Percentiles rank a stretch among this genome's conserved stretches.
These are phyloP conservation scores for Vimba vimba DNA, from an alignment of 2,113 vertebrate genomes.

Conservation along the genomic window DNA sequence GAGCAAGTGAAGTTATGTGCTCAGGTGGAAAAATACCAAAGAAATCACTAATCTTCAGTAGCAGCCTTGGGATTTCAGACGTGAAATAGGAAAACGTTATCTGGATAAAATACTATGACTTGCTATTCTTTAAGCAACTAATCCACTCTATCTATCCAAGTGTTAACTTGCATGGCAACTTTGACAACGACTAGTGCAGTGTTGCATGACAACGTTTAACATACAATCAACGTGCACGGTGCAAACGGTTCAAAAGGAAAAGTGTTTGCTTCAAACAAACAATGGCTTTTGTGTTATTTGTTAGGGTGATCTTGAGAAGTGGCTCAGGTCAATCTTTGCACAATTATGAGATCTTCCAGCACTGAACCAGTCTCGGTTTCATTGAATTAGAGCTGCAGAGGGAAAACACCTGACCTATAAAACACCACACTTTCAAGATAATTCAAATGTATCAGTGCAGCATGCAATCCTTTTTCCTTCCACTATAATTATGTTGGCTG, in stretches of 20 bases:
- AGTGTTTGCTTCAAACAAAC: not conserved
- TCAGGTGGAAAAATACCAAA: slow-evolving; percentile 27
- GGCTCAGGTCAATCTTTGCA: slow-evolving; percentile 18
- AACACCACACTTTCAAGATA: slow-evolving; percentile 29
- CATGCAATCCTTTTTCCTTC: slow-evolving; percentile 15
- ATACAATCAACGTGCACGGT: not conserved
- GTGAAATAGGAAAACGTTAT: slow-evolving; percentile 51
- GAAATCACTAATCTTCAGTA: slow-evolving; percentile 47
- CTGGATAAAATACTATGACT: slow-evolving; percentile 33
- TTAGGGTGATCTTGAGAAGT: slow-evolving; percentile 7
- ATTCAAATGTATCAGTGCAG: slow-evolving; percentile 29
- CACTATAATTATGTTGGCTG: slow-evolving; percentile 28
- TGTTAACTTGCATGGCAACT: slow-evolving; percentile 32
- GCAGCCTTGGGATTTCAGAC: slow-evolving; percentile 40
- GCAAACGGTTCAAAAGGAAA: not conserved
- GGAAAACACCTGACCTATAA: slow-evolving; percentile 38
- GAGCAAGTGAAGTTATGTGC: not conserved
- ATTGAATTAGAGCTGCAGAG: slow-evolving; percentile 46
- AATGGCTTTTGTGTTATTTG: not conserved
- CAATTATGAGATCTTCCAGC: slow-evolving; percentile 43
- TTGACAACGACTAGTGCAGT: slow-evolving; percentile 7
- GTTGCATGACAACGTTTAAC: not conserved
- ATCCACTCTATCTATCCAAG: slow-evolving; percentile 25
- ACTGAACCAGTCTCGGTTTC: slow-evolving; percentile 45
- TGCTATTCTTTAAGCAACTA: slow-evolving; percentile 37